phyloP scores from a whole-genome alignment of 2,113 vertebrate species.

The Cheirogaleus medius region DNA sequence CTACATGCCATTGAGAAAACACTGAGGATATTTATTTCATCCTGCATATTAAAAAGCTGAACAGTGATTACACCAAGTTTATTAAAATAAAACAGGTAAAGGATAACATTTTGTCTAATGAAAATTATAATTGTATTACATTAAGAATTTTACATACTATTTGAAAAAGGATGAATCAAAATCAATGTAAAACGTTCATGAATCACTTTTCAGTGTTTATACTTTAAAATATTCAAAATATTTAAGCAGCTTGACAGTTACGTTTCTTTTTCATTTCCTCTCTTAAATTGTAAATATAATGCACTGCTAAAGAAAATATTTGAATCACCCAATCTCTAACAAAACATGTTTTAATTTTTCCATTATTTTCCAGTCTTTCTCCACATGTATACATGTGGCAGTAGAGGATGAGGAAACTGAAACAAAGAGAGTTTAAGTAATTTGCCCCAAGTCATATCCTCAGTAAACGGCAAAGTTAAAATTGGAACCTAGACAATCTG shows the following conservation, averaged over 20 bases:
- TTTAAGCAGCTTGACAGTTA: background rate
- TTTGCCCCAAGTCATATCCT: background rate
- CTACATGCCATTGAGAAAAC: background rate
- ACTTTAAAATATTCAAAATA: background rate
- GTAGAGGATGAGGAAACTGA: background rate
- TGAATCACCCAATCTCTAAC: background rate
- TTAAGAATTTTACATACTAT: background rate
- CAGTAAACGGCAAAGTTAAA: background rate
- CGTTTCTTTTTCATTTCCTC: background rate
- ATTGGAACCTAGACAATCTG: background rate
- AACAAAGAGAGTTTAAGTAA: background rate
- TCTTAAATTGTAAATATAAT: background rate
- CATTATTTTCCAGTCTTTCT: background rate
- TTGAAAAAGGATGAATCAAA: conserved; percentile 11
- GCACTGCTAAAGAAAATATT: background rate
- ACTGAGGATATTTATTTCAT: conserved; percentile 1
- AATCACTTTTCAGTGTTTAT: background rate
- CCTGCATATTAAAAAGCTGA: conserved; percentile 9
- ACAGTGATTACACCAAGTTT: background rate
- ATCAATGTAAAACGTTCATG: background rate
- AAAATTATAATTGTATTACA: background rate
- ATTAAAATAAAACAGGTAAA: conserved; percentile 16
- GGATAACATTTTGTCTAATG: conserved; percentile 11
- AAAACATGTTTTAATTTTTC: background rate
- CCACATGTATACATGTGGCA: background rate